These are phyloP conservation scores for Plutella xylostella DNA, from an alignment of 2,888 invertebrate genomes.

Conservation along the genomic window DNA sequence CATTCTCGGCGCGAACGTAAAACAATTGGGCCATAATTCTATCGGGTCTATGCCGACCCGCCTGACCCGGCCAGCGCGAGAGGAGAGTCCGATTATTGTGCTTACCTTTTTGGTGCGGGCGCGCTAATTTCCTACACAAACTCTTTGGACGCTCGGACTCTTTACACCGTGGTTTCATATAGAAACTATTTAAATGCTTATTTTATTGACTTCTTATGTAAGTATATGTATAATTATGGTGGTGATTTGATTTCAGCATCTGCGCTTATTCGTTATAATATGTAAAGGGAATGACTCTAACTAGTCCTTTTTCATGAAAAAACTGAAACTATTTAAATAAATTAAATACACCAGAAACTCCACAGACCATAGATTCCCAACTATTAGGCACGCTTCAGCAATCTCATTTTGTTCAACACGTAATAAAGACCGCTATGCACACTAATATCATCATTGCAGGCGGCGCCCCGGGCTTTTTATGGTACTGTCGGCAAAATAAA, in stretches of 20 bases:
- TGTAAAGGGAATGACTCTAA: too few relatives aligned
- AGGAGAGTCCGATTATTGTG: constrained; percentile 22
- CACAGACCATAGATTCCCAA: constrained; percentile 15
- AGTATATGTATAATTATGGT: too few relatives aligned
- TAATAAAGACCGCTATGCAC: constrained; percentile 37
- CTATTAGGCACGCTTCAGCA: constrained; percentile 39
- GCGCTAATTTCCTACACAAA: neutral
- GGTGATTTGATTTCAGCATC: too few relatives aligned
- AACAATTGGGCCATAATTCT: constrained; percentile 61
- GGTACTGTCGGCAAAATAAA: neutral
- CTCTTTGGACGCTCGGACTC: too few relatives aligned
- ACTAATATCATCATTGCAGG: constrained; percentile 1
- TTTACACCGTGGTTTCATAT: too few relatives aligned
- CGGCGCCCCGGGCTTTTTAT: neutral
- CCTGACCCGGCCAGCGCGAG: constrained; percentile 27
- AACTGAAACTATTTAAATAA: too few relatives aligned
- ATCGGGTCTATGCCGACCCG: constrained; percentile 27
- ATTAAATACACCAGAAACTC: neutral
- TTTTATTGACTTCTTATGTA: too few relatives aligned
- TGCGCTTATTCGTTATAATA: too few relatives aligned
- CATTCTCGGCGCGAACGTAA: constrained; percentile 31
- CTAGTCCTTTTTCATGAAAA: too few relatives aligned
- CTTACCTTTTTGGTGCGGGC: neutral
- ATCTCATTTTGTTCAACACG: constrained; percentile 49
- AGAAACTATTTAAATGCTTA: too few relatives aligned